Base-by-base conservation (phyloP, 2,888 invertebrate genomes). In the Ophonus ardosiacus region DNA sequence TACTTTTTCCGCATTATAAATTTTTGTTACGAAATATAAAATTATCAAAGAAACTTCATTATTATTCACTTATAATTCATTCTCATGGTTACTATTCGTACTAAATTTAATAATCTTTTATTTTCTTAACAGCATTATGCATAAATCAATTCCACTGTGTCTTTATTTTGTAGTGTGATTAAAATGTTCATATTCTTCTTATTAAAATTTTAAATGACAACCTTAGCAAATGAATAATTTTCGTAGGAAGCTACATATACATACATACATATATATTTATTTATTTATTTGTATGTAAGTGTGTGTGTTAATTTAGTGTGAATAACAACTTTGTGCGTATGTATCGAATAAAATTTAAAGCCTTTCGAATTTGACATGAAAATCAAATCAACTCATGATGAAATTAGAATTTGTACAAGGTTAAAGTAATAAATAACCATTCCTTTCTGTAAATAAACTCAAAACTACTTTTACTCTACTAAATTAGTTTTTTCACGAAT, bases 281-380 rank as follows among this genome's bases (percentile, higher is more conserved):
- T n/a, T n/a, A n/a, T n/a, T n/a, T n/a, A n/a, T n/a, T n/a, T n/a
- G n/a, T n/a, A n/a, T n/a, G n/a, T n/a, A n/a, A n/a, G n/a, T 63
- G n/a, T 0, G 13, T 24, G 31, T 63, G 63, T 31, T 63, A 38
- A 68, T 68, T 63, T 68, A 13, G 15, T 68, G 21, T 38, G 68
- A 68, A 68, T 68, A 68, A 68, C 68, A 68, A 68, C 38, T 38
- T 68, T 38, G 7, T 38, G 13, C 24, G n/a, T 68, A 38, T 38
- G 63, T 24, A 68, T 63, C n/a, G 63, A 63, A 4, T 31, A 61
- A 61, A 61, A 61, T 18, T 31, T 13, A 63, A 24, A 68, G 15
- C 38, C 68, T 68, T 68, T 68, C 68, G n/a, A 68, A 68, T 68
- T 68, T 38, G 68, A 68, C 68, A 68, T 38, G 68, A 68, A 68